Evolutionary conservation across 2,113 vertebrate genomes (phyloP), one percentile per base, ranked within the genome.

Genomic region (Tretioscincus oriximinensis): DNA sequence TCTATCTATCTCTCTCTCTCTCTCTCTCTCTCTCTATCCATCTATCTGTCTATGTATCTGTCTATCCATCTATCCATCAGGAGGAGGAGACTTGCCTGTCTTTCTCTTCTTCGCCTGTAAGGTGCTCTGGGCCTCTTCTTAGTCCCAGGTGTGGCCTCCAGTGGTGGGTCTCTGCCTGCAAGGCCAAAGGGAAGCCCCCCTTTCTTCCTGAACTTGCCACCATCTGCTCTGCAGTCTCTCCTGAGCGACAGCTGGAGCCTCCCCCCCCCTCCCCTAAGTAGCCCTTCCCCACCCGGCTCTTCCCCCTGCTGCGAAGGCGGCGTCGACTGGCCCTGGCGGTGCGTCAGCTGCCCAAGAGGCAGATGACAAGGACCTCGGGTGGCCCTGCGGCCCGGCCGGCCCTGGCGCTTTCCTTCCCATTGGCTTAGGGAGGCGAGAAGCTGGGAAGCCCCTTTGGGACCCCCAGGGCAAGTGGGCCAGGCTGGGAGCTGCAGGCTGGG

Each of bases 211-310:
- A 80, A n/a, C 9, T 28, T 2, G 0, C 4, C n/a, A 54, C 86
- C 86, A 88, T 85, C 78, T 88, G 83, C 65, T 45, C 7, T 24
- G 26, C 8, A 1, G 24, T 24, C 35, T 73, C 64, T 24, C 14
- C 72, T 68, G 80, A 10, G 68, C 2, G 29, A 72, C 81, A 72
- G 75, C 60, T 64, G 73, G 81, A 14, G 26, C n/a, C n/a, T 7
- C 26, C 4, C 63, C 63, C 9, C 26, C 1, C 24, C 26, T 12
- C 67, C 2, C 2, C n/a, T 54, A 63, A 29, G 35, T 54, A 6
- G 6, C 35, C 41, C 7, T 29, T 24, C 5, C 60, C 26, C 11
- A n/a, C 75, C 45, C 16, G 2, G 68, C 54, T 21, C 47, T 31
- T 66, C 5, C 41, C 18, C 76, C 5, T 7, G 76, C 78, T 64